phyloP scores from a whole-genome alignment of 2,113 vertebrate genomes.

The Colistium nudipinnis region DNA sequence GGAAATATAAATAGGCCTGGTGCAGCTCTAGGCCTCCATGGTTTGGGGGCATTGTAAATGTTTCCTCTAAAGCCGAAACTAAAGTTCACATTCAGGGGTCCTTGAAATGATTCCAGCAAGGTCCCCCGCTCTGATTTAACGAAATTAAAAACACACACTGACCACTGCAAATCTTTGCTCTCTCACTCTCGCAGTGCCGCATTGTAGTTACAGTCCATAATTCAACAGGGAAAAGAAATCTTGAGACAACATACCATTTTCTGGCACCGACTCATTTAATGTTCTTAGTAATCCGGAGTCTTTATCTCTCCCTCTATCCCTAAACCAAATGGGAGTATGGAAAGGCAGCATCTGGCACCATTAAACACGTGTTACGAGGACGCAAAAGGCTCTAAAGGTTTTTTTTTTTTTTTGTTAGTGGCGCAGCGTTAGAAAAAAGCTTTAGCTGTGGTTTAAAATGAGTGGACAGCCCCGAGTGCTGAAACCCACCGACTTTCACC shows the following conservation, averaged over 20 bases:
- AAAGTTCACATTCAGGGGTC: constrained; percentile 49
- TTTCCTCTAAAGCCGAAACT: constrained; percentile 1
- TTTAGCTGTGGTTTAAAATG: constrained; percentile 8
- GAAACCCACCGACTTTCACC: constrained; percentile 30
- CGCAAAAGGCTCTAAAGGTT: constrained; percentile 30
- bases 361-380: constrained; percentile 69
- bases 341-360: constrained; percentile 65
- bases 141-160: constrained; percentile 20
- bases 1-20: not conserved
- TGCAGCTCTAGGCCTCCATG: constrained; percentile 8
- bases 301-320: constrained; percentile 38
- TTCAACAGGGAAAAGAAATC: not conserved
- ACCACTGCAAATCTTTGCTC: not conserved
- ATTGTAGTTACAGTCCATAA: not conserved
- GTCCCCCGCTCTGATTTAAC: constrained; percentile 13
- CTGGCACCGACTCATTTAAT: constrained; percentile 36
- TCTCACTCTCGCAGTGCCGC: not conserved
- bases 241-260: constrained; percentile 11
- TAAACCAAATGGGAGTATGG: constrained; percentile 40
- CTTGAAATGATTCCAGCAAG: constrained; percentile 30
- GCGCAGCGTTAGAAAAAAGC: constrained; percentile 5
- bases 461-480: constrained; percentile 60
- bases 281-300: constrained; percentile 39
- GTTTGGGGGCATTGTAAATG: not conserved
- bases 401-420: too few species aligned